Evolutionary conservation across 2,888 invertebrate genomes (phyloP), one percentile per base, ranked within the genome.

Genomic region (Acanthoscelides obtectus): DNA sequence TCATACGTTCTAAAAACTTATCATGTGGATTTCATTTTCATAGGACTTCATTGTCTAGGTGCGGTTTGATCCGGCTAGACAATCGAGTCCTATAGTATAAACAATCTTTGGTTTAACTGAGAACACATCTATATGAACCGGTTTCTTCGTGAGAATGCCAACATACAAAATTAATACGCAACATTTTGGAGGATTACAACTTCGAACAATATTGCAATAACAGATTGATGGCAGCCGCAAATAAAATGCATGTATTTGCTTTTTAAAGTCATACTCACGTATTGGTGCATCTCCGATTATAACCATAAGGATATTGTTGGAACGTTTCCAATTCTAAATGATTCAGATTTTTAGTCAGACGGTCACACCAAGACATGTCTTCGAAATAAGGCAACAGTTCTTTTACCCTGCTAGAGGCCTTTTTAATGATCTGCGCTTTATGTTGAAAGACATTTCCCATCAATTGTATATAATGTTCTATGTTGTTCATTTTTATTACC

Each of bases 221-320:
- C n/a, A n/a, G n/a, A n/a, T n/a, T n/a, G n/a, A n/a, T n/a, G n/a
- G n/a, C n/a, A 64, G 19, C 22, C 22, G 6, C 8, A 25, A 69
- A 63, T 21, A 22, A 63, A 63, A 27, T 67, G 2, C 20, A 21
- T 20, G 8, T 22, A 66, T 69, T 22, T 20, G 64, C 69, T n/a
- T n/a, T n/a, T n/a, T n/a, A n/a, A n/a, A n/a, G n/a, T n/a, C n/a
- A 45, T 8, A 45, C 74, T 74, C 73, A 78, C 75, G 75, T 75
- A 63, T 74, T 74, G 25, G 72, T 74, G 68, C 75, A 77, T 66
- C 69, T 76, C 70, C 78, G 75, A 20, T 78, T 77, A 72, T 73
- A 79, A 22, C 78, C 78, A 68, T 79, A 69, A 45, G 80, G 79
- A 74, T 78, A 79, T 2, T 71, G 69, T 45, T 77, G 71, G 72